phyloP scores from a whole-genome alignment of 2,113 vertebrate species.

The Reinhardtius hippoglossoides region DNA sequence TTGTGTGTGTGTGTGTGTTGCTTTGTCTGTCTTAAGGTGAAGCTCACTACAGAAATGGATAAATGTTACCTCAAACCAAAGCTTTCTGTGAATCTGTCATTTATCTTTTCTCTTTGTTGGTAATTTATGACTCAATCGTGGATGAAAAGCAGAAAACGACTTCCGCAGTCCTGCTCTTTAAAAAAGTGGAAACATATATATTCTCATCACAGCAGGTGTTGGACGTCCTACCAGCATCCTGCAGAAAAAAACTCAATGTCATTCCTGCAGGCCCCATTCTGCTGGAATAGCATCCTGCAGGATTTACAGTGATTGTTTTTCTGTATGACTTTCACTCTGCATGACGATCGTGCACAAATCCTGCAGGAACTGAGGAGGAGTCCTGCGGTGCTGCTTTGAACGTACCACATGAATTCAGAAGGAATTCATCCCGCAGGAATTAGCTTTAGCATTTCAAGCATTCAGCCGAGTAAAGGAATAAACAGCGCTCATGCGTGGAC shows the following conservation, averaged over 20 bases:
- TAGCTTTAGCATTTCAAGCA: not conserved
- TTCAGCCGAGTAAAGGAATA: too few relatives aligned
- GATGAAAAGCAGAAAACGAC: not conserved
- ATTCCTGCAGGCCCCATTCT: not conserved
- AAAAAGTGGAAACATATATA: not conserved
- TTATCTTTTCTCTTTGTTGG: not conserved
- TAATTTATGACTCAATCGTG: not conserved
- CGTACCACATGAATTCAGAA: not conserved
- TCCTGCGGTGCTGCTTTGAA: not conserved
- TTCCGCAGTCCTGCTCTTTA: not conserved
- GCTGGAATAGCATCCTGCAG: not conserved
- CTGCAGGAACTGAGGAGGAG: not conserved
- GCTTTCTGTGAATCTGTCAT: conserved; percentile 9
- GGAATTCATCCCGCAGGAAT: not conserved
- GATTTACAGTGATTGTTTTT: not conserved
- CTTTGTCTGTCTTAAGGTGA: conserved; percentile 41
- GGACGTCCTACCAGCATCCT: not conserved
- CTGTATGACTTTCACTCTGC: not conserved
- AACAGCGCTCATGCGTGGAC: too few relatives aligned
- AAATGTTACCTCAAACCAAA: conserved; percentile 22
- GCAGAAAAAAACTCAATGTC: not conserved
- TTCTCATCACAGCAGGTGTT: not conserved
- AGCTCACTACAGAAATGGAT: conserved; percentile 64
- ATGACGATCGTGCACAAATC: not conserved
- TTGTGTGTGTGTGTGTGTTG: conserved; percentile 35